A percentile compares a stretch with the other conserved stretches of the same genome.
Conservation (phyloP, 2,113 vertebrate genomes). For the Misgurnus mizolepis region DNA sequence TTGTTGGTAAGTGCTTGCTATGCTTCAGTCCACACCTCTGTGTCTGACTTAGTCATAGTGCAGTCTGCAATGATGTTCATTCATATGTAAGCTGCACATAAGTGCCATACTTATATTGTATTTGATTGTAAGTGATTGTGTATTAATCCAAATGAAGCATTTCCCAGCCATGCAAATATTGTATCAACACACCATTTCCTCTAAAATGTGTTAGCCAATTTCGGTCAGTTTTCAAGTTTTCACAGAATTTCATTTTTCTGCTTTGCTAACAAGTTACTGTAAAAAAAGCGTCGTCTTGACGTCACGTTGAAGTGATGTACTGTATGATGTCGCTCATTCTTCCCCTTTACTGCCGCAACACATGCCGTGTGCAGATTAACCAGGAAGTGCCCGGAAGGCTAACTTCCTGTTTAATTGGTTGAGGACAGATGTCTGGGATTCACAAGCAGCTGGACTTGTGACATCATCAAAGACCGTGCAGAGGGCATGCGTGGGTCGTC, state of each 20-base stretch:
- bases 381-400: constrained; percentile 43
- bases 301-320: not conserved
- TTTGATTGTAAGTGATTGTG: no score
- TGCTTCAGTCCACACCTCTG: not conserved
- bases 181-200: not conserved
- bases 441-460: constrained; percentile 34
- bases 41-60: not conserved
- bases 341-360: constrained; percentile 22
- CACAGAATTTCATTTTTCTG: not conserved
- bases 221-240: not conserved
- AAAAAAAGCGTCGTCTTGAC: not conserved
- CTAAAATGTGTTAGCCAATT: constrained; percentile 6
- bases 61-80: constrained; percentile 1
- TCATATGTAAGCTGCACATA: not conserved
- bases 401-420: constrained; percentile 52
- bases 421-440: constrained; percentile 52
- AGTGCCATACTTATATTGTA: no score
- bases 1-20: constrained; percentile 28
- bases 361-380: constrained; percentile 40
- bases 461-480: constrained; percentile 47
- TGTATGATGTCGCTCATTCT: constrained; percentile 49
- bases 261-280: constrained; percentile 10
- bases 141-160: not conserved
- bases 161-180: not conserved
- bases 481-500: constrained; percentile 29